These are phyloP conservation scores for Gymnoscopelus braueri DNA, from an alignment of 2,797 vertebrate species.

Conservation along the genomic window DNA sequence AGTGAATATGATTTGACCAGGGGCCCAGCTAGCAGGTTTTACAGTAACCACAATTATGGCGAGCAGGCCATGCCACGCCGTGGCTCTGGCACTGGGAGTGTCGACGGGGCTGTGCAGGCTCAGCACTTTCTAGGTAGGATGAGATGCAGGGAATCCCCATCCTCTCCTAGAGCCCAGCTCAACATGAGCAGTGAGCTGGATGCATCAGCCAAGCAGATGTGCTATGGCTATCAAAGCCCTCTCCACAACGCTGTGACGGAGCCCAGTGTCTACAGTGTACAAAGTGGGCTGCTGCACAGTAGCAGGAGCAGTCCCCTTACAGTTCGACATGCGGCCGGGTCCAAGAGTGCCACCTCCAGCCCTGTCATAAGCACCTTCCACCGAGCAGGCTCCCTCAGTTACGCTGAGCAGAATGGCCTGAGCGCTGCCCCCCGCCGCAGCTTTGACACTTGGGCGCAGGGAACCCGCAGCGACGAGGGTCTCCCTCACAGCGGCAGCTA, in stretches of 20 bases:
- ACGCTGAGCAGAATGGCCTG: constrained; percentile 85
- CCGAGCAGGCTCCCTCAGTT: constrained; percentile 76
- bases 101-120: constrained; percentile 50
- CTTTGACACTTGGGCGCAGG: constrained; percentile 26
- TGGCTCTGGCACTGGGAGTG: constrained; percentile 53
- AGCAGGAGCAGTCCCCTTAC: constrained; percentile 70
- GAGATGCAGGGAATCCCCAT: constrained; percentile 79
- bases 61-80: constrained; percentile 76
- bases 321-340: constrained; percentile 72
- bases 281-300: constrained; percentile 47
- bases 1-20: constrained; percentile 84
- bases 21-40: constrained; percentile 79
- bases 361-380: constrained; percentile 75
- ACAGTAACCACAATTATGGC: constrained; percentile 82
- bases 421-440: constrained; percentile 48
- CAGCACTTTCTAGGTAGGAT: constrained; percentile 72
- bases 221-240: constrained; percentile 72
- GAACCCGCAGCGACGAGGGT: constrained; percentile 47
- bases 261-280: constrained; percentile 72
- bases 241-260: constrained; percentile 80
- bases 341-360: constrained; percentile 80
- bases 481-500: constrained; percentile 53
- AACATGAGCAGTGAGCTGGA: constrained; percentile 64
- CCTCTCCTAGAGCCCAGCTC: constrained; percentile 63
- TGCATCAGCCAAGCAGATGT: constrained; percentile 74